Base-by-base conservation (phyloP, 2,888 invertebrate genomes). In the Octodonta nipae region DNA sequence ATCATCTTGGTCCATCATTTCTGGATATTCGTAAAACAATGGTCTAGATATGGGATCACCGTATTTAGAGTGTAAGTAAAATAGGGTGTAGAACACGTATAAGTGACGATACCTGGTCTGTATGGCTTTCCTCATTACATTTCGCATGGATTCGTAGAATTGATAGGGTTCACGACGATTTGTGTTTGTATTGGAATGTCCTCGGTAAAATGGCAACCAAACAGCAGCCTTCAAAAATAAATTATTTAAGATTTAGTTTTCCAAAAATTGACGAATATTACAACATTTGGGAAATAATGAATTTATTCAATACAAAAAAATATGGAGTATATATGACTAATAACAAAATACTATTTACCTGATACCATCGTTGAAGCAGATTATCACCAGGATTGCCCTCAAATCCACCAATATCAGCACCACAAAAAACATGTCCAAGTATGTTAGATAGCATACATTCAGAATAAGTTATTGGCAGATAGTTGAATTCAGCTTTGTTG, bases 381-480 rank as follows among this genome's bases (percentile, higher is more conserved):
- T 36, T 25, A 7, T 29, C 4, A 11, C 13, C 11, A 5, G 35
- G 32, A 16, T 33, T 28, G 24, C 33, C 8, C 1, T 28, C 20
- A 70, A 98, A 98, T 0, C 96, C 96, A 5, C 91, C 95, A 13
- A 98, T 78, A 61, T 98, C 96, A 6, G 95, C 88, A 5, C 96
- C 96, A 43, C 77, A 76, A 64, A 91, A 88, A 1, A 86, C 82
- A 44, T 92, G 72, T 0, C 96, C 96, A 3, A 83, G 71, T 0
- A 86, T 64, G 1, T 79, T 48, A 3, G 44, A 41, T 10, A 43
- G 81, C 1, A 98, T 64, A 46, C 92, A 81, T 93, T 95, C 95
- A 1, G 92, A 87, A 24, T 85, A 73, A 0, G 82, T 77, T 3
- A 76, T 73, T 32, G 77, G 74, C 10, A 98, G 67, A 64, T 91